Evolutionary conservation across 2,888 invertebrate genomes (phyloP), one percentile per base, ranked within the genome.

Genomic region (Agapetus fuscipes): DNA sequence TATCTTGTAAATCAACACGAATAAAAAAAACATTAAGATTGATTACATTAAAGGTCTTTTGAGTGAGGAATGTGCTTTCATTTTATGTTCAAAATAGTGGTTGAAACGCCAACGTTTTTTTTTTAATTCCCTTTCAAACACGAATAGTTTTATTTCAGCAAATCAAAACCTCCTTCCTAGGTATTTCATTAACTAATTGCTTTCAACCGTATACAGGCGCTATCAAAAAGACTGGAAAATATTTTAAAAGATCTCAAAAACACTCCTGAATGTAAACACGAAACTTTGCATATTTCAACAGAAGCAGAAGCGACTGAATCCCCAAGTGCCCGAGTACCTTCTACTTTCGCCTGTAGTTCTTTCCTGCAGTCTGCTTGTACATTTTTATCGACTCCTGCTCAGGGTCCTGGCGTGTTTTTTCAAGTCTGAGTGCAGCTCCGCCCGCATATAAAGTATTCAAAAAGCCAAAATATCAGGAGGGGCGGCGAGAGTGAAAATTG

Each of bases 121-220:
- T n/a, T n/a, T n/a, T n/a, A n/a, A n/a, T n/a, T n/a, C n/a, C n/a
- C n/a, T n/a, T n/a, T n/a, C n/a, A n/a, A n/a, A n/a, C n/a, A n/a
- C n/a, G n/a, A n/a, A n/a, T n/a, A n/a, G n/a, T n/a, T n/a, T n/a
- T n/a, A n/a, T n/a, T n/a, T n/a, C n/a, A n/a, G n/a, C n/a, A n/a
- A n/a, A n/a, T n/a, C n/a, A n/a, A n/a, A n/a, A 17, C 11, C 24
- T 36, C 24, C 30, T 13, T 6, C 17, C 17, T 38, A 42, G 37
- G 16, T 36, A 37, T 37, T 44, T 44, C 41, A 40, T 44, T 34
- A 44, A 34, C 40, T 44, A 44, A 44, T 41, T 41, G 34, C 37
- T 32, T 27, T 32, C 31, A 36, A 32, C 41, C 32, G 41, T 32
- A 30, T 7, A 39, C 16, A 32, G 27, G 29, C 35, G 30, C 33